These are phyloP conservation scores for Drosophila glabriapex DNA, from an alignment of 2,888 invertebrate genomes.

Conservation along the genomic window DNA sequence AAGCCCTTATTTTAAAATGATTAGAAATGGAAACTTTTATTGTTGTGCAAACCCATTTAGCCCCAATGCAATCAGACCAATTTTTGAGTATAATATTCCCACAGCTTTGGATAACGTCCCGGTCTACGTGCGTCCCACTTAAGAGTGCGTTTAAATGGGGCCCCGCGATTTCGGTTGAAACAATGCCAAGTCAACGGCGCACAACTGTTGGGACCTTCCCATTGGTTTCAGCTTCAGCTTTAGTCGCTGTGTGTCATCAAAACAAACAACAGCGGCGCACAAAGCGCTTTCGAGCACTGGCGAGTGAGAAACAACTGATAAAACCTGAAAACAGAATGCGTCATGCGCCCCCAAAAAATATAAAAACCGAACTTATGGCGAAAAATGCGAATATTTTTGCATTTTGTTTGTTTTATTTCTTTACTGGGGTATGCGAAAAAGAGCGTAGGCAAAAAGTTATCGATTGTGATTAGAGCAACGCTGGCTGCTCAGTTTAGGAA, in stretches of 20 bases:
- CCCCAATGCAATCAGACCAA: neutral
- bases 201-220: constrained; percentile 67
- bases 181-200: constrained; percentile 72
- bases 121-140: constrained; percentile 54
- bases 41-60: no score
- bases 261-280: constrained; percentile 57
- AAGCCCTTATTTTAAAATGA: neutral
- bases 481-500: constrained; percentile 47
- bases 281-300: constrained; percentile 36
- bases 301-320: constrained; percentile 48
- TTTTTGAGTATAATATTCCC: constrained; percentile 27
- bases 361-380: constrained; percentile 27
- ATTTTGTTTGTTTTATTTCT: constrained; percentile 9
- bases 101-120: constrained; percentile 29
- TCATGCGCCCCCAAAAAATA: constrained; percentile 51
- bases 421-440: constrained; percentile 4
- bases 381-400: constrained; percentile 35
- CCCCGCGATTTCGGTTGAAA: constrained; percentile 57
- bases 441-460: constrained; percentile 49
- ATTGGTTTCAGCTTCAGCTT: constrained; percentile 32
- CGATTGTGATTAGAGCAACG: constrained; percentile 44
- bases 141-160: constrained; percentile 21
- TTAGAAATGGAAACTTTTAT: neutral
- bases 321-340: constrained; percentile 72
- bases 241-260: constrained; percentile 64